Evolutionary conservation across 2,888 invertebrate species (phyloP), one percentile per base, ranked within the genome.

Genomic region (Dendrolimus pini): DNA sequence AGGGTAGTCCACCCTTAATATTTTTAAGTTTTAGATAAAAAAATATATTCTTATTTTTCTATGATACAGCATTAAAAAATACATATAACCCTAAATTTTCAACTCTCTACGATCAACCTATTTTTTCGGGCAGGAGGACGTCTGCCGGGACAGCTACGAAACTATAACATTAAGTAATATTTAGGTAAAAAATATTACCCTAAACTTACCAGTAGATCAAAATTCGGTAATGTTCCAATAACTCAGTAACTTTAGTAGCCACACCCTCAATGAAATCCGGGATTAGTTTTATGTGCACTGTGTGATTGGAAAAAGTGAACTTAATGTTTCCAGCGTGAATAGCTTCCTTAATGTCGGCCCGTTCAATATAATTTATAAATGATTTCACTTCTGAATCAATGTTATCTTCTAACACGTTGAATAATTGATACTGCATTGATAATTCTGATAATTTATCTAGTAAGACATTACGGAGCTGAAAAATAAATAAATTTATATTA

Each of bases 321-420:
- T 91, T 79, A n/a, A 91, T 82, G 66, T 93, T 92, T 0, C 96
- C 96, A 0, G 96, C 95, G 70, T 96, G 96, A 56, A 96, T 92
- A 0, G 94, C 93, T 9, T 89, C 83, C 18, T 93, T 86, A 0
- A 94, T 85, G 30, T 91, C 88, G 3, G 78, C 74, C 9, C 74
- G 78, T 57, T 92, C 92, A 42, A 96, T 80, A 83, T 93, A 96
- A 7, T 78, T 70, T 0, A 82, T 75, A 80, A 93, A 93, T 54
- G 75, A 76, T n/a, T 73, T 59, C 0, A 90, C 72, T 54, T 86
- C 82, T 1, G 41, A 53, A 8, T 61, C 59, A 7, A 81, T 69
- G 12, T 72, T 71, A 58, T 92, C 92, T 8, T 83, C 74, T 0
- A 86, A 64, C 0, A 80, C 59, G 60, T 88, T 85, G 64, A 77